phyloP scores from a whole-genome alignment of 2,113 vertebrate genomes.

The Proteles cristata region DNA sequence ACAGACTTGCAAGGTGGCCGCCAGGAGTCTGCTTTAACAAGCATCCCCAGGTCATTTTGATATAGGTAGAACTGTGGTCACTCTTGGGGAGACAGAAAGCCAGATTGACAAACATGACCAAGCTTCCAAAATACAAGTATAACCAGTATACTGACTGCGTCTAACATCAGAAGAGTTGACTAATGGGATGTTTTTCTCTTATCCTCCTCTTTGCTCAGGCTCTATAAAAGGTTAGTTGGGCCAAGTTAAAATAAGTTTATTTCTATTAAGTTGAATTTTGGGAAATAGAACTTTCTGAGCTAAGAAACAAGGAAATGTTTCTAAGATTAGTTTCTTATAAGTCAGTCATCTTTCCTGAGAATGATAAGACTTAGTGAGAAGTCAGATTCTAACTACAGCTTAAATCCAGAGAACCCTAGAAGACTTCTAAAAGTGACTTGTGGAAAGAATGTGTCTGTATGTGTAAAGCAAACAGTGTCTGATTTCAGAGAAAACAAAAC shows the following conservation, averaged over 20 bases:
- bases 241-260: background rate
- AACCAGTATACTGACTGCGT: background rate
- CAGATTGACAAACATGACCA: background rate
- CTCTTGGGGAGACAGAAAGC: background rate
- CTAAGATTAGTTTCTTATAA: background rate
- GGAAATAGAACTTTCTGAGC: slow-evolving; percentile 26
- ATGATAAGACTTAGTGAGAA: background rate
- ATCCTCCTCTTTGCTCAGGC: background rate
- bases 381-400: background rate
- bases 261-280: slow-evolving; percentile 22
- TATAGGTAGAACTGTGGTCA: background rate
- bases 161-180: background rate
- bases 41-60: background rate
- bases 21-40: background rate
- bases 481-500: slow-evolving; percentile 43
- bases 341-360: background rate
- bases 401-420: background rate
- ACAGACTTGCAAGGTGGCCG: background rate
- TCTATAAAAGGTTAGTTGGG: background rate
- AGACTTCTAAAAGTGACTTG: background rate
- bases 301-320: background rate
- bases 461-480: background rate
- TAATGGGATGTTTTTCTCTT: background rate
- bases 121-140: background rate
- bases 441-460: background rate